Conservation (phyloP, 2,888 invertebrate genomes). For the Antheraea yamamai region DNA sequence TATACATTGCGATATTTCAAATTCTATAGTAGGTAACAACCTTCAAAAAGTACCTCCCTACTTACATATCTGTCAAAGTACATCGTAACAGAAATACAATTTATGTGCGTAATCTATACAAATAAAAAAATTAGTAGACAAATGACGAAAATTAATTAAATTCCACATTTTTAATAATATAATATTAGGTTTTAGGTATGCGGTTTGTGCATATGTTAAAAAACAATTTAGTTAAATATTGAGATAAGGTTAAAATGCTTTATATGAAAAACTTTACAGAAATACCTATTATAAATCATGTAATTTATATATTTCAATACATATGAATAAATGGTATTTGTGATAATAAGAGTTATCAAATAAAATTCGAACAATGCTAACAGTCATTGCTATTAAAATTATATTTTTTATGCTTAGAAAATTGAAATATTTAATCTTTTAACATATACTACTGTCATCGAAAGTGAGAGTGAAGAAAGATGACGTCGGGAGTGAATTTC, state of each 20-base stretch:
- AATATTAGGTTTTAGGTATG: too few relatives aligned
- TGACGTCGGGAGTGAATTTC: slow-evolving; percentile 70
- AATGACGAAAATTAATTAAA: too few relatives aligned
- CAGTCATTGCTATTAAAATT: background rate
- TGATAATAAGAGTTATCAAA: background rate
- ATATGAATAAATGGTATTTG: background rate
- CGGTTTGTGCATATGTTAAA: too few relatives aligned
- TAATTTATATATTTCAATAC: background rate
- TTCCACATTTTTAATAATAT: too few relatives aligned
- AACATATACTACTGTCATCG: slow-evolving; percentile 52
- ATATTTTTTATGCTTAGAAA: background rate
- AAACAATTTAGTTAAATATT: too few relatives aligned
- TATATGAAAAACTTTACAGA: too few relatives aligned
- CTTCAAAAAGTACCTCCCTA: background rate
- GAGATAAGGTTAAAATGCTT: too few relatives aligned
- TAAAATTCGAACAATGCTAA: too few relatives aligned
- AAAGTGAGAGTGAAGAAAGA: slow-evolving; percentile 81
- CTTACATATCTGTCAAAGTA: background rate
- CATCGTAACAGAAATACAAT: background rate
- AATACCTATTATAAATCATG: too few relatives aligned
- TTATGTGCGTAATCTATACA: background rate
- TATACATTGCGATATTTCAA: background rate
- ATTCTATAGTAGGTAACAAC: background rate
- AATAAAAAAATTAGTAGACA: too few relatives aligned
- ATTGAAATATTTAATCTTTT: slow-evolving; percentile 41